Conservation (phyloP, 2,888 invertebrate genomes). For the Macrophya alboannulata region DNA sequence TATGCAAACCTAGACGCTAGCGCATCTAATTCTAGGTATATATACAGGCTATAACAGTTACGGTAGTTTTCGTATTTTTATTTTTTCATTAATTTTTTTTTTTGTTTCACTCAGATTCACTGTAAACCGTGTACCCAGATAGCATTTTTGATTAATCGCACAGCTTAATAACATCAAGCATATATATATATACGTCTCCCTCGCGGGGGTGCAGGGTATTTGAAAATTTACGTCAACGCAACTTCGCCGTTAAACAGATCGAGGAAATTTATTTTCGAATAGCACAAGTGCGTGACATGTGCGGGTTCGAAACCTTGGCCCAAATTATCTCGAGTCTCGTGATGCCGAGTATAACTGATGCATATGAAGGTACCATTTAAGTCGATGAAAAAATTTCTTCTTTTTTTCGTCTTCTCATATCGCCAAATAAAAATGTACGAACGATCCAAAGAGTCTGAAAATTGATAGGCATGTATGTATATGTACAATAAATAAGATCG, state of each 20-base stretch:
- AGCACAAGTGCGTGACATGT: constrained; percentile 63
- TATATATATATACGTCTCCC: too few species aligned
- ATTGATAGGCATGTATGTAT: not conserved
- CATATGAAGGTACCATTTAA: not conserved
- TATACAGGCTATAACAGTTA: constrained; percentile 11
- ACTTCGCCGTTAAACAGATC: constrained; percentile 45
- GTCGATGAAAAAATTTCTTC: not conserved
- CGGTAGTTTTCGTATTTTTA: not conserved
- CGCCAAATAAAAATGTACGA: not conserved
- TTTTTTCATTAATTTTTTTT: not conserved
- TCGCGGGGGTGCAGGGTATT: not conserved
- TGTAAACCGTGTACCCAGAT: not conserved
- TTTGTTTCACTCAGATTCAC: not conserved
- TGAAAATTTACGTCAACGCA: not conserved
- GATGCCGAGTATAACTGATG: constrained; percentile 10
- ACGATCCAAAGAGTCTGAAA: not conserved
- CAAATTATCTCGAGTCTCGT: constrained; percentile 62
- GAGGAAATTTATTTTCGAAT: constrained; percentile 56
- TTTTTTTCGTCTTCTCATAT: not conserved
- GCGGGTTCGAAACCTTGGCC: constrained; percentile 70
- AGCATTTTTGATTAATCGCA: constrained; percentile 1
- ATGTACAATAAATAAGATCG: not conserved
- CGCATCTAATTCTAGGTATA: constrained; percentile 26
- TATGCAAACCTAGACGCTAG: constrained; percentile 28
- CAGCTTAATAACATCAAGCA: not conserved